These are phyloP conservation scores for Eleutherodactylus coqui DNA, from an alignment of 2,797 vertebrate species.

Conservation along the genomic window DNA sequence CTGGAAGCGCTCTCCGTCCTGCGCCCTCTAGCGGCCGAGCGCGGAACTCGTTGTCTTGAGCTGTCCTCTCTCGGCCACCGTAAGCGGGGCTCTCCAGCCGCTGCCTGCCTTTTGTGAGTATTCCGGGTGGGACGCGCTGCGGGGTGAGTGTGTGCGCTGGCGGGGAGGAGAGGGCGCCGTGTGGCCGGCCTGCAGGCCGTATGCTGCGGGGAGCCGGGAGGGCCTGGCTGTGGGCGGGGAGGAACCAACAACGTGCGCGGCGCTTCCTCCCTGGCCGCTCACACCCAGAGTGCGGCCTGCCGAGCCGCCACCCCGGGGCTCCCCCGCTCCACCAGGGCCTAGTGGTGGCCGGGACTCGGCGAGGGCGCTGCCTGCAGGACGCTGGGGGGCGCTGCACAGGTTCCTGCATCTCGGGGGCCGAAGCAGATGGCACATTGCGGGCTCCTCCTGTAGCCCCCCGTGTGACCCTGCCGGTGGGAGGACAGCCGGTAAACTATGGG, in stretches of 20 bases:
- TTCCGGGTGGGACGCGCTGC: not conserved
- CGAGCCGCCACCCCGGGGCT: too few relatives aligned
- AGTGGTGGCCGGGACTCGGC: too few relatives aligned
- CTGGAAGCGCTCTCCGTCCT: not conserved
- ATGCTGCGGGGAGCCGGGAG: not conserved
- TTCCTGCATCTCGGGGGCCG: too few relatives aligned
- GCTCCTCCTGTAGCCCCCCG: too few relatives aligned
- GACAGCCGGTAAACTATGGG: too few relatives aligned
- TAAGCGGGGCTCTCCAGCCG: slow-evolving; percentile 17
- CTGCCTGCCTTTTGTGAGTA: slow-evolving; percentile 47
- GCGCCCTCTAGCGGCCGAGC: slow-evolving; percentile 7
- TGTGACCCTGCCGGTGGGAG: too few relatives aligned
- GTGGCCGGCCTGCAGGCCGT: too few relatives aligned
- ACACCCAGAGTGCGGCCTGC: slow-evolving; percentile 18
- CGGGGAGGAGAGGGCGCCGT: not conserved
- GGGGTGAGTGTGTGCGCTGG: slow-evolving; percentile 29
- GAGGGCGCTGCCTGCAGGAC: too few relatives aligned
- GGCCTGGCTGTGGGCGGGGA: not conserved
- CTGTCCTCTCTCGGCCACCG: slow-evolving; percentile 35
- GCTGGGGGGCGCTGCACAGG: too few relatives aligned
- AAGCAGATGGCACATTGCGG: too few relatives aligned
- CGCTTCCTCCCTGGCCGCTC: slow-evolving; percentile 28
- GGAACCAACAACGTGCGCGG: slow-evolving; percentile 1
- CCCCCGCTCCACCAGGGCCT: too few relatives aligned
- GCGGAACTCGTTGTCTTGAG: not conserved